A percentile compares a stretch with the other conserved stretches of the same genome.
These are phyloP conservation scores for Campoletis sonorensis DNA, from an alignment of 1,140 invertebrate genomes.

Conservation along the genomic window DNA sequence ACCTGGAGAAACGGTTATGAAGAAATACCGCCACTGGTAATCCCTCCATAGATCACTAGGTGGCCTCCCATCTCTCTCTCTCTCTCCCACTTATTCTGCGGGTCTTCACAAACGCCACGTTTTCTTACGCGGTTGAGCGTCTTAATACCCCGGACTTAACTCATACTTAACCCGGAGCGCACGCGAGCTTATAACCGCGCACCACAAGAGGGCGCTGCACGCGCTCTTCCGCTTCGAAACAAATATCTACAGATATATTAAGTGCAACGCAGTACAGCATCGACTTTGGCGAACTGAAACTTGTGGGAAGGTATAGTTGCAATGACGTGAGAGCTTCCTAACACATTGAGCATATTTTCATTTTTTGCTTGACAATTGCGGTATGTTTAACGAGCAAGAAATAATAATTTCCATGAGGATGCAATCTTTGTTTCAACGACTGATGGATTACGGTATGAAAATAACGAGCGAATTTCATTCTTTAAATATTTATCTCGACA, in stretches of 20 bases:
- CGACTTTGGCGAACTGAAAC: not conserved
- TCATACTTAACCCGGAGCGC: slow-evolving; percentile 56
- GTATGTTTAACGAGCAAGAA: too few relatives aligned
- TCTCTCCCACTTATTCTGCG: slow-evolving; percentile 42
- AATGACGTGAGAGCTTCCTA: too few relatives aligned
- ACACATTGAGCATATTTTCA: too few relatives aligned
- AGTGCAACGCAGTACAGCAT: not conserved
- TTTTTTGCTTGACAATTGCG: too few relatives aligned
- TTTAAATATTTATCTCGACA: too few relatives aligned
- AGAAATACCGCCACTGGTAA: slow-evolving; percentile 60
- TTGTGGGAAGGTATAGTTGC: not conserved
- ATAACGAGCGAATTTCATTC: too few relatives aligned
- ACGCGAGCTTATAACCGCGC: slow-evolving; percentile 41
- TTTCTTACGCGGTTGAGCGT: slow-evolving; percentile 47
- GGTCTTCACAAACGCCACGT: slow-evolving; percentile 42
- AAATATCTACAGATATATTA: not conserved
- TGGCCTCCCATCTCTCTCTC: slow-evolving; percentile 33
- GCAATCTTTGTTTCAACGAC: too few relatives aligned
- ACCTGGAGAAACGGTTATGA: slow-evolving; percentile 59
- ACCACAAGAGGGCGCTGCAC: slow-evolving; percentile 22
- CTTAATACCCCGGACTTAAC: slow-evolving; percentile 63
- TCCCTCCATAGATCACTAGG: slow-evolving; percentile 60
- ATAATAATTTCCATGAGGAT: too few relatives aligned
- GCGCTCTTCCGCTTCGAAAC: not conserved
- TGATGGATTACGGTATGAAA: too few relatives aligned